These are phyloP conservation scores for Drosophila micromelanica DNA, from an alignment of 1,140 invertebrate species.

Conservation along the genomic window DNA sequence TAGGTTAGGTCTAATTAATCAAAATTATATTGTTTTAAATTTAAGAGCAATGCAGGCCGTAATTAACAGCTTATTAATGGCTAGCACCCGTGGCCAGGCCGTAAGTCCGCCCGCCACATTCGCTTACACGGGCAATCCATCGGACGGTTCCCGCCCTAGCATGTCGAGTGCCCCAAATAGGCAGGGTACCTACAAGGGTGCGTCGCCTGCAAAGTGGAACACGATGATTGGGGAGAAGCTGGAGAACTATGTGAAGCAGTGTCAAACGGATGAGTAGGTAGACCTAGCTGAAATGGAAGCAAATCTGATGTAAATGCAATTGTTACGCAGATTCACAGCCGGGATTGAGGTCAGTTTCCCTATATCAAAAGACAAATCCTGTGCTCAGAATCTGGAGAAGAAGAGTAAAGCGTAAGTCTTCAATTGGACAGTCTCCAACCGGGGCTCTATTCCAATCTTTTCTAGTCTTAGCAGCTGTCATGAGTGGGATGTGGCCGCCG, in stretches of 20 bases:
- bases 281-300: neutral
- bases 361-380: too few relatives aligned
- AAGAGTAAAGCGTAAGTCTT: too few relatives aligned
- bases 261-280: conserved; percentile 92
- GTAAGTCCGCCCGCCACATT: neutral
- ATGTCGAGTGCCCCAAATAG: neutral
- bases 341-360: conserved; percentile 89
- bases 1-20: too few relatives aligned
- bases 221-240: conserved; percentile 94
- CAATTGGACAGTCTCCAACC: too few relatives aligned
- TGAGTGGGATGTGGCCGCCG: conserved; percentile 22
- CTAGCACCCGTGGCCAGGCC: neutral
- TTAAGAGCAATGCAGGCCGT: conserved; percentile 1
- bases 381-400: too few relatives aligned
- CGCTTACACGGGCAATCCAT: neutral
- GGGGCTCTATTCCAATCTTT: too few relatives aligned
- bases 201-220: conserved; percentile 89
- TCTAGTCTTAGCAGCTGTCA: neutral
- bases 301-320: conserved; percentile 25
- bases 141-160: neutral
- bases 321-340: conserved; percentile 93
- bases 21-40: neutral
- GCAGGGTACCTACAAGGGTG: neutral
- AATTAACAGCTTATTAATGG: neutral
- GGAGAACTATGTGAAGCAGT: conserved; percentile 90